Percentiles rank a stretch among this genome's conserved stretches.
Conservation (phyloP, 2,113 vertebrate genomes). For the Ia io region DNA sequence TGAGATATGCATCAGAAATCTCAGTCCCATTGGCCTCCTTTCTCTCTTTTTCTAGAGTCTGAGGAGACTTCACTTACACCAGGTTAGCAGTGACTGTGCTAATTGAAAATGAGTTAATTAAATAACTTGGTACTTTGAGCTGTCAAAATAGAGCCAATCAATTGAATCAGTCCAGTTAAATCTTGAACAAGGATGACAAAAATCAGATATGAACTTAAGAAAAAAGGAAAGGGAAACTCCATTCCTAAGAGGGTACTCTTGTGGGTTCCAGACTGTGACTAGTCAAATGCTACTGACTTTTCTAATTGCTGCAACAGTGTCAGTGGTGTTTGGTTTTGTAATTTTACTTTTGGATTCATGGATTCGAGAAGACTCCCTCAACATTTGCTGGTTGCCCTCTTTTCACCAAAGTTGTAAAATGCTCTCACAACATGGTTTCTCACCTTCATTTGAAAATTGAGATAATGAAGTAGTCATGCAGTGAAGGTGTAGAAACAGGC, state of each 20-base stretch:
- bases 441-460: not conserved
- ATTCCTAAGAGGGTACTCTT: not conserved
- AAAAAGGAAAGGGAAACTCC: not conserved
- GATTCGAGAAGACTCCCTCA: not conserved
- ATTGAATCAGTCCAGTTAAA: slow-evolving; percentile 54
- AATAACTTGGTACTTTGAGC: slow-evolving; percentile 53
- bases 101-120: slow-evolving; percentile 73
- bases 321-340: not conserved
- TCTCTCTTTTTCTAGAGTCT: slow-evolving; percentile 35
- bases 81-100: slow-evolving; percentile 48
- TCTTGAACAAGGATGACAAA: slow-evolving; percentile 46
- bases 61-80: slow-evolving; percentile 60
- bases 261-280: not conserved
- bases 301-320: not conserved
- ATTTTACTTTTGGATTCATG: slow-evolving; percentile 19
- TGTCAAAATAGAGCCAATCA: slow-evolving; percentile 54
- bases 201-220: slow-evolving; percentile 13
- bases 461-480: not conserved
- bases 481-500: not conserved
- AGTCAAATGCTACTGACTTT: not conserved
- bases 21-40: slow-evolving; percentile 37
- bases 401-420: not conserved
- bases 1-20: slow-evolving; percentile 20
- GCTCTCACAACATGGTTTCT: slow-evolving; percentile 2
- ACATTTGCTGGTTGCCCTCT: not conserved